Evolutionary conservation across 2,888 invertebrate genomes (phyloP).

Genomic region (Helobdella robusta): DNA sequence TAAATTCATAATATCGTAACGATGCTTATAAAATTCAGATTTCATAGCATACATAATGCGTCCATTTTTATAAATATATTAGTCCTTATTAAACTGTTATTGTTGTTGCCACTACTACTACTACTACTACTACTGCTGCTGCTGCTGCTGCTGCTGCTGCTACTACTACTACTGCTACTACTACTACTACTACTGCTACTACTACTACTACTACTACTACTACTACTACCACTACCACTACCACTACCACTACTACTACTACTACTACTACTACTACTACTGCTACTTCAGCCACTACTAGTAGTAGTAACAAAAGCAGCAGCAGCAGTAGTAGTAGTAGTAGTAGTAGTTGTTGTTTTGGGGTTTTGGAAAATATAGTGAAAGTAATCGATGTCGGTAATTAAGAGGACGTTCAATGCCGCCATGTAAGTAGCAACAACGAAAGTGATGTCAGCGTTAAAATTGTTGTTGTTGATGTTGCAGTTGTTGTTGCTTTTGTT

Average conservation of each 20-base stretch:
- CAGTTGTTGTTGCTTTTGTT: no score
- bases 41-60: neutral
- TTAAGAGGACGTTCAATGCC: no score
- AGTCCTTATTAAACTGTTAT: neutral
- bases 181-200: conserved; percentile 7
- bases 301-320: neutral
- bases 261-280: conserved; percentile 9
- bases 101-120: neutral
- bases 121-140: neutral
- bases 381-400: no score
- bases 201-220: conserved; percentile 17
- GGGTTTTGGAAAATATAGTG: no score
- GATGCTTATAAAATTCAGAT: conserved; percentile 9
- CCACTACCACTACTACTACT: neutral
- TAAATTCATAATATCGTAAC: conserved; percentile 18
- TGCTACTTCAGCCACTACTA: conserved; percentile 1
- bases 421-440: no score
- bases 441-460: no score
- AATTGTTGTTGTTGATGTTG: no score
- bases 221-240: conserved; percentile 18
- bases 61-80: neutral
- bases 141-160: conserved; percentile 7
- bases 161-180: conserved; percentile 13
- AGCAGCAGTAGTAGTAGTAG: neutral
- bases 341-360: no score